Evolutionary conservation across 2,797 vertebrate species (phyloP).

Genomic region (Emys orbicularis): DNA sequence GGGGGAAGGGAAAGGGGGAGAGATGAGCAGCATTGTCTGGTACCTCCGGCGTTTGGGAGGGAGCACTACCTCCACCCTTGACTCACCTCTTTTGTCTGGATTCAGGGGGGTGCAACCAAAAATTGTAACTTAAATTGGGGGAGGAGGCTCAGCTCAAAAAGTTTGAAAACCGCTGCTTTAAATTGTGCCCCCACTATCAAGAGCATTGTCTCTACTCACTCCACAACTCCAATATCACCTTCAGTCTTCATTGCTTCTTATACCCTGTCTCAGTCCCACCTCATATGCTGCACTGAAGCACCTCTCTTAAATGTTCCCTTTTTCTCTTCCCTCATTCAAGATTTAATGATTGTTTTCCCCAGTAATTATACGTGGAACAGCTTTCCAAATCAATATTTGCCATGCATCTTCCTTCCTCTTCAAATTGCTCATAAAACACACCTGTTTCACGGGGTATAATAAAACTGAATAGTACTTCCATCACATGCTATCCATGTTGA

Average conservation of each 20-base stretch:
- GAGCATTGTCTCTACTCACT: neutral
- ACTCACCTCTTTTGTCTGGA: no score
- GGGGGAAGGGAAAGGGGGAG: no score
- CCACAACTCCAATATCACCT: neutral
- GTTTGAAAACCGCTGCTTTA: no score
- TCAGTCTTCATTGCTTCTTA: neutral
- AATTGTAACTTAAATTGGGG: no score
- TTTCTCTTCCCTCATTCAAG: neutral
- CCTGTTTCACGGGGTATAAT: neutral
- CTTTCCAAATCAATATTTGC: slow-evolving; percentile 13
- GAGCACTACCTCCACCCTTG: no score
- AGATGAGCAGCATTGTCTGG: no score
- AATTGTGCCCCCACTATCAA: no score
- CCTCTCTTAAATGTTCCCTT: neutral
- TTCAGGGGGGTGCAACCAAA: no score
- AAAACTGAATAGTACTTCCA: neutral
- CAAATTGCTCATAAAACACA: slow-evolving; percentile 15
- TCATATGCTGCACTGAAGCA: neutral
- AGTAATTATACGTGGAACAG: slow-evolving; percentile 5
- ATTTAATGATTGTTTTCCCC: neutral
- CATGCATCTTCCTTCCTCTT: neutral
- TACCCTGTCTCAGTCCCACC: neutral
- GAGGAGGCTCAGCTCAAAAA: no score
- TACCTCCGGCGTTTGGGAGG: no score
- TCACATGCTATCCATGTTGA: neutral